phyloP scores from a whole-genome alignment of 2,888 invertebrate species.

The Cantharis rustica region DNA sequence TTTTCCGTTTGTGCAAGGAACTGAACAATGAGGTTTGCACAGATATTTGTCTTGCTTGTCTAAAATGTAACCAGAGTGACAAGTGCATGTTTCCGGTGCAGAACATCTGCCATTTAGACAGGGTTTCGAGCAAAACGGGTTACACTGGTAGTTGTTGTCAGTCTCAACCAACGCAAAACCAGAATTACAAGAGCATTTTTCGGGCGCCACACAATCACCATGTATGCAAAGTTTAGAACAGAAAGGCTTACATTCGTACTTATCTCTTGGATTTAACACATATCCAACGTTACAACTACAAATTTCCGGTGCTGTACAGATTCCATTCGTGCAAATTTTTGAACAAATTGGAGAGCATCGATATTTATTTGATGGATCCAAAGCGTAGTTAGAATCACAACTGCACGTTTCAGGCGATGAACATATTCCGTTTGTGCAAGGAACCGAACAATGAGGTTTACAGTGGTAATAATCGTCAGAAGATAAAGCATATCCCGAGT shows the following conservation, averaged over 20 bases:
- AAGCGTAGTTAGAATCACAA: constrained; percentile 42
- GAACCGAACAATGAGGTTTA: not conserved
- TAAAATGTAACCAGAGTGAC: not conserved
- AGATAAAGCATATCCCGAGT: constrained; percentile 32
- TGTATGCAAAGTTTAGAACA: constrained; percentile 50
- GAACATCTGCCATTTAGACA: constrained; percentile 29
- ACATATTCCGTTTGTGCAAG: constrained; percentile 47
- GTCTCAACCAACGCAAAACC: constrained; percentile 58
- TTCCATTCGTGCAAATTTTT: constrained; percentile 44
- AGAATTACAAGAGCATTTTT: constrained; percentile 56
- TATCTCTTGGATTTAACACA: constrained; percentile 8
- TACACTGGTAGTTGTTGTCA: constrained; percentile 41
- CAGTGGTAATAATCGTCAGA: constrained; percentile 41
- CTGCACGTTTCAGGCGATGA: constrained; percentile 49
- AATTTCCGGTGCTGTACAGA: constrained; percentile 47
- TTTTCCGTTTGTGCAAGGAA: constrained; percentile 42
- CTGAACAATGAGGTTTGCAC: not conserved
- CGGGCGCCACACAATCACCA: constrained; percentile 49
- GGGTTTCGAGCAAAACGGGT: constrained; percentile 32
- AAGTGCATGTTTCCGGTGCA: not conserved
- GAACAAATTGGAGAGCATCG: constrained; percentile 17
- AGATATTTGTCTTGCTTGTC: constrained; percentile 30
- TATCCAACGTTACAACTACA: constrained; percentile 61
- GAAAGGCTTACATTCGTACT: constrained; percentile 36
- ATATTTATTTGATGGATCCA: not conserved